phyloP scores from a whole-genome alignment of 2,888 invertebrate genomes.

The Dryadula phaetusa region DNA sequence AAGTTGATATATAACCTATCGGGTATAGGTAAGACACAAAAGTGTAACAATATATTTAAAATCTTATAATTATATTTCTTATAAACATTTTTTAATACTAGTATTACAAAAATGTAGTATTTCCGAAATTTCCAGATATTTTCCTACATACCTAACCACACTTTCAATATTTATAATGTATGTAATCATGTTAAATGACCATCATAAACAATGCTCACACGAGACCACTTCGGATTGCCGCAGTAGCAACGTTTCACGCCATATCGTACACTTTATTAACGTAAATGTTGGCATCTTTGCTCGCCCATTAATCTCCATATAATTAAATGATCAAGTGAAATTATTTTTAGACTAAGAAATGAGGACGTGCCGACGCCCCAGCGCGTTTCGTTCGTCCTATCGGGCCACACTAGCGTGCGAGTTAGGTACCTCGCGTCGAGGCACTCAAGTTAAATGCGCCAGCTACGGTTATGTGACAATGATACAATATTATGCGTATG shows the following conservation, averaged over 20 bases:
- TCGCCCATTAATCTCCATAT: conserved; percentile 81
- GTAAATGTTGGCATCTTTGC: conserved; percentile 73
- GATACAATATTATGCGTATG: conserved; percentile 33
- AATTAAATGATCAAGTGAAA: conserved; percentile 83
- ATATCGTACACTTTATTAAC: conserved; percentile 74
- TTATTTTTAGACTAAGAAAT: conserved; percentile 81
- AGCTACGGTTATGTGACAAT: conserved; percentile 13
- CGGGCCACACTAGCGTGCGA: conserved; percentile 49
- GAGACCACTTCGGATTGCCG: conserved; percentile 38
- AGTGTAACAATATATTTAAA: no score
- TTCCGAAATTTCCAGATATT: background rate
- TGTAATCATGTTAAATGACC: conserved; percentile 1
- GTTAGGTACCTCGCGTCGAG: conserved; percentile 28
- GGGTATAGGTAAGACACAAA: no score
- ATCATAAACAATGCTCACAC: conserved; percentile 47
- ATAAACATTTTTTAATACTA: no score
- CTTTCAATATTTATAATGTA: background rate
- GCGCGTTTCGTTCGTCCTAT: conserved; percentile 59
- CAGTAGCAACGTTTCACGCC: conserved; percentile 63
- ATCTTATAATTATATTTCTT: no score
- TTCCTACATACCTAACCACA: background rate
- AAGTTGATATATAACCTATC: background rate
- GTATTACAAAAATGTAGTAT: background rate
- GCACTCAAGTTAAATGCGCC: conserved; percentile 24
- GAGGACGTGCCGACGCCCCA: conserved; percentile 71